Evolutionary conservation across 2,113 vertebrate genomes (phyloP).

Genomic region (Heptranchias perlo): DNA sequence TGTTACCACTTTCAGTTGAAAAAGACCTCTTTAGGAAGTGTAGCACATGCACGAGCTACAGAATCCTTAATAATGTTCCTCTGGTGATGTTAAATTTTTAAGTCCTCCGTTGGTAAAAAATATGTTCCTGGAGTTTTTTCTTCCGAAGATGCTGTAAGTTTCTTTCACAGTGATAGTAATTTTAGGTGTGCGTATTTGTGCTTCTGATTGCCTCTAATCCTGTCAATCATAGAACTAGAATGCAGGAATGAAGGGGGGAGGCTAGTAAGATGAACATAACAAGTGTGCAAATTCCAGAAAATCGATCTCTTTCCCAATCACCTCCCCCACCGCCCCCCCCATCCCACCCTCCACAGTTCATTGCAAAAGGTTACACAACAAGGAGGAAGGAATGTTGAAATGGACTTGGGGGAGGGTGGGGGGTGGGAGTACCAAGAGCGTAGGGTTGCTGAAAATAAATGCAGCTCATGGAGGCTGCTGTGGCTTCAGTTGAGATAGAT

Average conservation of each 20-base stretch:
- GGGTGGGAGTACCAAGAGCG: background rate
- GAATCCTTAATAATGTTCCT: background rate
- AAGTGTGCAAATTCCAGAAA: background rate
- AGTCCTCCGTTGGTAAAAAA: background rate
- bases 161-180: background rate
- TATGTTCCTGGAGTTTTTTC: background rate
- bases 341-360: no score
- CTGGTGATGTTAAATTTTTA: background rate
- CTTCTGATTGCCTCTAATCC: background rate
- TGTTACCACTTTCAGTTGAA: background rate
- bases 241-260: background rate
- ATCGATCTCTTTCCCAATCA: no score
- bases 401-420: no score
- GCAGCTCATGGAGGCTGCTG: background rate
- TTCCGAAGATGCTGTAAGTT: background rate
- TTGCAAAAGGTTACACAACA: background rate
- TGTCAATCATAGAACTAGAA: no score
- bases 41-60: background rate
- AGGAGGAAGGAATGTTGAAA: background rate
- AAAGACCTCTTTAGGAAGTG: background rate
- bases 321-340: no score
- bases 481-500: background rate
- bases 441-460: background rate
- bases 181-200: background rate
- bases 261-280: background rate